A percentile compares a stretch with the other conserved stretches of the same genome.
Evolutionary conservation across 2,888 invertebrate genomes (phyloP).

Genomic region (Pachliopta kotzebuea): DNA sequence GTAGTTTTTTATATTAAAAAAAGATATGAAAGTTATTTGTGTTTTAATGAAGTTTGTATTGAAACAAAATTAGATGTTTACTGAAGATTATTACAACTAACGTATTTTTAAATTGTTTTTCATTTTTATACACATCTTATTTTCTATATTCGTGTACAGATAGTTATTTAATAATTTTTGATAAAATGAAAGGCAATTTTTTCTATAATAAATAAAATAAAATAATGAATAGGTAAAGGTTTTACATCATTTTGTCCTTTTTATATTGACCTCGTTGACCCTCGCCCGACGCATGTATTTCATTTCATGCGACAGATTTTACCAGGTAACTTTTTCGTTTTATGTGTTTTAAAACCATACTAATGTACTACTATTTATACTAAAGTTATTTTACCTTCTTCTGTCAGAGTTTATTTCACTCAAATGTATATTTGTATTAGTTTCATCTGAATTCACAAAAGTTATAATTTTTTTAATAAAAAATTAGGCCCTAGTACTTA

Average conservation of each 20-base stretch:
- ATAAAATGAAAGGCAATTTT: too few species aligned
- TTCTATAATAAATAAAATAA: too few species aligned
- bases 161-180: not conserved
- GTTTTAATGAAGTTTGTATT: too few species aligned
- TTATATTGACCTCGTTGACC: not conserved
- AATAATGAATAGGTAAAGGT: not conserved
- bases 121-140: not conserved
- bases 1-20: too few species aligned
- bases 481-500: too few species aligned
- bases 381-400: too few species aligned
- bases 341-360: not conserved
- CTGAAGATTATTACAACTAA: not conserved
- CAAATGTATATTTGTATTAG: too few species aligned
- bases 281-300: not conserved
- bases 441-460: too few species aligned
- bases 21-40: too few species aligned
- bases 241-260: not conserved
- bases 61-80: not conserved
- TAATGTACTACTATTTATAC: not conserved
- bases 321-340: not conserved
- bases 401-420: too few species aligned
- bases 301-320: slow-evolving; percentile 1
- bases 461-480: too few species aligned
- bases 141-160: not conserved
- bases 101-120: not conserved